Percentiles rank a stretch among this genome's conserved stretches.
Conservation (phyloP, 2,888 invertebrate species). For the Sabatieria punctata region DNA sequence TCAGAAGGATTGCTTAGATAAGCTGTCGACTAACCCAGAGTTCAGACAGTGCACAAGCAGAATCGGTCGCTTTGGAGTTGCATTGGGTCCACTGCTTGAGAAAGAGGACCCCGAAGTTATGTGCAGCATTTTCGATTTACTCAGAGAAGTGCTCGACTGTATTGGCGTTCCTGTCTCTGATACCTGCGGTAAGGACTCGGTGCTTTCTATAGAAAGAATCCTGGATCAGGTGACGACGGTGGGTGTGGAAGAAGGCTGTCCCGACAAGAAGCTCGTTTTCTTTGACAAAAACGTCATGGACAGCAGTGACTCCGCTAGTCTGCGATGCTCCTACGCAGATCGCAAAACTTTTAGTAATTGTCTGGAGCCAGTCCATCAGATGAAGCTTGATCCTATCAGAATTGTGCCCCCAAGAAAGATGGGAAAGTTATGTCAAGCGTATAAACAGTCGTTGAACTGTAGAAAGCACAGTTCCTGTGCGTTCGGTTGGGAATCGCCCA, state of each 20-base stretch:
- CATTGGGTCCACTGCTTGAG: background rate
- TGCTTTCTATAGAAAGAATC: background rate
- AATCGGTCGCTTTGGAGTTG: background rate
- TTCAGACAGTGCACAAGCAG: background rate
- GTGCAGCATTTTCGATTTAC: background rate
- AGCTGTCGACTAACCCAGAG: background rate
- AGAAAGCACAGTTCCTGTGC: background rate
- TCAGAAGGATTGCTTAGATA: background rate
- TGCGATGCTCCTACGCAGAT: background rate
- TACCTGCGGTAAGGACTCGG: background rate
- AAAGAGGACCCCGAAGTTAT: background rate
- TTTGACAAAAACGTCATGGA: no score
- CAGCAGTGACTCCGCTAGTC: background rate
- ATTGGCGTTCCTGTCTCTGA: background rate
- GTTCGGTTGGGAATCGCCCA: background rate
- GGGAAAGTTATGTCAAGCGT: background rate
- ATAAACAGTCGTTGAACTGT: background rate
- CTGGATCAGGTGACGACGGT: background rate
- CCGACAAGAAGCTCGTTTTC: background rate
- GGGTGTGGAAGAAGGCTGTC: constrained; percentile 1
- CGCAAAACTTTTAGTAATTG: background rate
- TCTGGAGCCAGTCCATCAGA: background rate
- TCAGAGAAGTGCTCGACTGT: background rate
- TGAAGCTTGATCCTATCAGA: background rate
- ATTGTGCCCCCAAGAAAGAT: background rate